Base-by-base conservation (phyloP, 2,797 vertebrate species). In the Heteromormyrus szaboi region DNA sequence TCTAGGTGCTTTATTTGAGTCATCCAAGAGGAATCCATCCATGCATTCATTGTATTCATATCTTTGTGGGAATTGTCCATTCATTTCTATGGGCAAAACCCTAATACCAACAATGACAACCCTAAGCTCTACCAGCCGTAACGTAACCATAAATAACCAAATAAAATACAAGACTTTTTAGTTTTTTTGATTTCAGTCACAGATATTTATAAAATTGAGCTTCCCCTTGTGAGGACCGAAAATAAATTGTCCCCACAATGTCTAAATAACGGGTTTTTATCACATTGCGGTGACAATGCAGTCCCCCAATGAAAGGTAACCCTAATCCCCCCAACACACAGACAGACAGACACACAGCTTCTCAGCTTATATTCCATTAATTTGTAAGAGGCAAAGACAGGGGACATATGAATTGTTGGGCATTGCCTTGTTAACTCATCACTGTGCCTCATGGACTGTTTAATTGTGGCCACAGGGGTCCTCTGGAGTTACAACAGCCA, bases 401-500 rank as follows among this genome's bases (percentile, higher is more conserved):
- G 76, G 76, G 37, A 19, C 6, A 81, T 81, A 46, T 54, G 46
- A 88, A 88, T 65, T 88, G 85, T 81, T 89, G 88, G 88, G 50
- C 76, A 53, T 79, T 59, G 86, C 89, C 87, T 87, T 86, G 33
- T 83, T 85, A 90, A 89, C 51, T 88, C 81, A 88, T 19, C 5
- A 65, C 86, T 59, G 85, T 88, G 89, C 81, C 90, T 90, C 88
- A 89, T 85, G 90, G 87, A 89, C 88, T 56, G 72, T 85, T 87
- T 91, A 91, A 92, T 91, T 90, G 88, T 89, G 88, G 87, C 91
- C 90, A 88, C 50, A 62, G 89, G 65, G 87, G 86, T 87, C 86
- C 83, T 87, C 81, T 85, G 56, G 56, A 87, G 48, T 88, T 81
- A 41, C 0, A 84, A 85, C 88, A 83, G 81, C 89, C 87, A 89